Evolutionary conservation across 2,113 vertebrate genomes (phyloP), one percentile per base, ranked within the genome.

Genomic region (Oceanites oceanicus): DNA sequence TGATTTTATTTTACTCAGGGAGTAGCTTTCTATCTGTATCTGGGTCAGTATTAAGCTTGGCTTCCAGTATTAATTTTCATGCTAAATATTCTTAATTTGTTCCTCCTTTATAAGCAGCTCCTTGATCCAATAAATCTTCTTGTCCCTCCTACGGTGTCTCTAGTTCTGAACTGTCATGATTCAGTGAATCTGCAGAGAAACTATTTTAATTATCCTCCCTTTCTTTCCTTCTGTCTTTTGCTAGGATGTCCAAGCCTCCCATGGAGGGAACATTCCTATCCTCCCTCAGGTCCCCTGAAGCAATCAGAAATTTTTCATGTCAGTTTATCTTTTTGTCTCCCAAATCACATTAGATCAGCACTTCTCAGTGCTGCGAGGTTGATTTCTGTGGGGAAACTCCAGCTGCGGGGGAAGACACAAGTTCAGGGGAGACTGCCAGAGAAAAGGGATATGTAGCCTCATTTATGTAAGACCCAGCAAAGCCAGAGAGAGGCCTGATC

Each of bases 41-140:
- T 94, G 86, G 95, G 88, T 92, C 96, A 88, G 42, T 83, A 91
- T 94, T 94, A 96, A 95, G 85, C 92, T 94, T 66, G 94, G 92
- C 92, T 97, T 86, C 58, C 40, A 82, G 45, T 63, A 68, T 75
- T 96, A 88, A 78, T 94, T 95, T 80, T 89, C 47, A 42, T 80
- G 87, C 62, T 97, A 96, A 96, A 94, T 94, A 92, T 86, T 94
- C 88, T 84, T 95, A 94, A 91, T 96, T 96, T 95, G 61, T 92
- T 96, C 86, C 72, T 88, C 93, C 73, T 86, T 93, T 91, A 65
- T 95, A 90, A 96, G 68, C 59, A 92, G 34, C 42, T 91, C 58
- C 94, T 42, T 91, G 77, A 93, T 95, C 86, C 86, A 77, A 71
- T 92, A 94, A 90, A 95, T 96, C 70, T 96, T 92, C 92, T 92